Base-by-base conservation (phyloP, 2,113 vertebrate genomes). In the Neofelis nebulosa region DNA sequence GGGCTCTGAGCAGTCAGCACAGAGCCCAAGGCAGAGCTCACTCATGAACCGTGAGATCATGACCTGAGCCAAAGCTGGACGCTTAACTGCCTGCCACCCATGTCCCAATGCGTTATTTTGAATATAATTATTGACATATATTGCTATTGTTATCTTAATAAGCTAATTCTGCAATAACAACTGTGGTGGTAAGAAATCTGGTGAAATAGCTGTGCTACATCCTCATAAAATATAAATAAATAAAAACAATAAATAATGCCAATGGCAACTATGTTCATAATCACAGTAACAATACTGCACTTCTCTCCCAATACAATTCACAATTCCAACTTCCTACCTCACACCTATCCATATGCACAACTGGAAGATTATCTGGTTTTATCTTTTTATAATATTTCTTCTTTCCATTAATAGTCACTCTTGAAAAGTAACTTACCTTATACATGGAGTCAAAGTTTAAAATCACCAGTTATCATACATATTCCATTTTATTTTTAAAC, bases 371-470 rank as follows among this genome's bases (percentile, higher is more conserved):
- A 84, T 36, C 68, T 95, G 48, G 27, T 71, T 89, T 97, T 55
- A 89, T 55, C 29, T 76, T 96, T 92, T 84, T 25, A 66, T 29
- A 71, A 11, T 33, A 95, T 61, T 88, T 93, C 82, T 93, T 91
- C 33, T 52, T 52, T 68, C 45, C 18, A 79, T 45, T 85, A 92
- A 80, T 71, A 25, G 80, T 82, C 45, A 91, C 38, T 95, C 31
- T 84, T 93, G 15, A 61, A 78, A 91, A 74, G 33, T 31, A 81
- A 94, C 3, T 66, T 95, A 14, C n/a, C 50, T 86, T 50, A 66
- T 68, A 21, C 13, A 69, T 84, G 84, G 93, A 52, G 13, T 91
- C 69, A 91, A 83, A 89, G 52, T 76, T 69, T 78, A 16, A 96
- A 93, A 89, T 89, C 38, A 88, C 21, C 18, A 95, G 38, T 93